Evolutionary conservation across 2,113 vertebrate genomes (phyloP).

Genomic region (Dicaeum eximium): DNA sequence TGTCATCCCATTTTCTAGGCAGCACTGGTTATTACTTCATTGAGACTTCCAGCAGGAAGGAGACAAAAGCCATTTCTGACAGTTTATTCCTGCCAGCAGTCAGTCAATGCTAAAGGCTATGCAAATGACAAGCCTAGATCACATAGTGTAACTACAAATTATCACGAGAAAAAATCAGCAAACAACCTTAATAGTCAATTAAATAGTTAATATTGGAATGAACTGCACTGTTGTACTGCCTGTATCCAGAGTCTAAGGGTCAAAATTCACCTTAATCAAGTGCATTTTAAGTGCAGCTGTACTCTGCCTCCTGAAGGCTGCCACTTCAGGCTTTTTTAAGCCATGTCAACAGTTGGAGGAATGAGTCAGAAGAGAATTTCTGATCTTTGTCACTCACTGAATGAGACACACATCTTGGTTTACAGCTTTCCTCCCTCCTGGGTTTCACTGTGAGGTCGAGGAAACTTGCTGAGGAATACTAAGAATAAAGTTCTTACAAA

Average conservation of each 20-base stretch:
- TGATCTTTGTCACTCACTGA: conserved; percentile 50
- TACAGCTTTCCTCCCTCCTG: not conserved
- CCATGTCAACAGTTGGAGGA: conserved; percentile 3
- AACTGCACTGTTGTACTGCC: not conserved
- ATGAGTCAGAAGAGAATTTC: conserved; percentile 35
- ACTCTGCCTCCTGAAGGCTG: not conserved
- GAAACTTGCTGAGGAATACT: not conserved
- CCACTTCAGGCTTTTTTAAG: not conserved
- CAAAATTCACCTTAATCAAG: conserved; percentile 1
- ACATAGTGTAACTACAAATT: not conserved
- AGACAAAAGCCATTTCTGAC: not conserved
- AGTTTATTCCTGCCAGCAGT: not conserved
- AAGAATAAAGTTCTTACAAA: not conserved
- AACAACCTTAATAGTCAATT: not conserved
- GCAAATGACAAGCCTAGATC: not conserved
- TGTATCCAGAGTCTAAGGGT: conserved; percentile 65
- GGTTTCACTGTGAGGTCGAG: not conserved
- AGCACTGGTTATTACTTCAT: not conserved
- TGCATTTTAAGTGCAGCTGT: not conserved
- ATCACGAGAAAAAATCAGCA: not conserved
- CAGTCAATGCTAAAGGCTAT: not conserved
- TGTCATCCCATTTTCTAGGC: not conserved
- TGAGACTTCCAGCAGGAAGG: not conserved
- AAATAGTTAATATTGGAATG: conserved; percentile 20
- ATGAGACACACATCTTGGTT: not conserved